Evolutionary conservation across 2,797 vertebrate genomes (phyloP), one percentile per base, ranked within the genome.

Genomic region (Hippopotamyrus pictus): DNA sequence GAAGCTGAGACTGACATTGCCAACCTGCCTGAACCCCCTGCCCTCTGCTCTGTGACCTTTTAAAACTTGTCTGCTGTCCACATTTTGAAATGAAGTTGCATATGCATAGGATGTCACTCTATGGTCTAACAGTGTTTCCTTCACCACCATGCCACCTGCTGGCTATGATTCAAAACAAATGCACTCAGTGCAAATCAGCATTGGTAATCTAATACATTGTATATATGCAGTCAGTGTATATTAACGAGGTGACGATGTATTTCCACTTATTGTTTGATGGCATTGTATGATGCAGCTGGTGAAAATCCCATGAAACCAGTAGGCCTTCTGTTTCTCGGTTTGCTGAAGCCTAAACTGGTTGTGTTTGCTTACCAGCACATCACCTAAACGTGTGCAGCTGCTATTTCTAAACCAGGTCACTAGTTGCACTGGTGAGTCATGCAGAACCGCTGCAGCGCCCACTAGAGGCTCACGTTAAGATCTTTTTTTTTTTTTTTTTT

Each of bases 361-460:
- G 37, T 6, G 12, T 5, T 76, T 17, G 14, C 33, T 76, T 76
- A 41, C 25, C 73, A 44, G 73, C 73, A 37, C 73, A 79, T 41
- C 73, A 33, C 17, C 69, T 41, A 37, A 17, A 37, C 37, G 73
- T 14, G 17, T 44, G 73, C 54, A n/a, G 46, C 83, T 50, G 44
- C 83, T 86, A 25, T 86, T 86, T 50, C 25, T 48, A 50, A 50
- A 86, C 83, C 73, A 90, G 76, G 51, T 86, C 89, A 86, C 62
- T 92, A 88, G 90, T 89, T 91, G 85, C 50, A 37, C 90, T 88
- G 88, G 89, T 88, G 88, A 88, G 88, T 88, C 90, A 91, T 8
- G 14, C 73, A 41, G 33, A 79, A 41, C 14, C 0, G 5, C 37
- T 79, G 73, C 33, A 79, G 33, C 12, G 33, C 73, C 73, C 33